These are phyloP conservation scores for Xiphias gladius DNA, from an alignment of 2,113 vertebrate species.

Conservation along the genomic window DNA sequence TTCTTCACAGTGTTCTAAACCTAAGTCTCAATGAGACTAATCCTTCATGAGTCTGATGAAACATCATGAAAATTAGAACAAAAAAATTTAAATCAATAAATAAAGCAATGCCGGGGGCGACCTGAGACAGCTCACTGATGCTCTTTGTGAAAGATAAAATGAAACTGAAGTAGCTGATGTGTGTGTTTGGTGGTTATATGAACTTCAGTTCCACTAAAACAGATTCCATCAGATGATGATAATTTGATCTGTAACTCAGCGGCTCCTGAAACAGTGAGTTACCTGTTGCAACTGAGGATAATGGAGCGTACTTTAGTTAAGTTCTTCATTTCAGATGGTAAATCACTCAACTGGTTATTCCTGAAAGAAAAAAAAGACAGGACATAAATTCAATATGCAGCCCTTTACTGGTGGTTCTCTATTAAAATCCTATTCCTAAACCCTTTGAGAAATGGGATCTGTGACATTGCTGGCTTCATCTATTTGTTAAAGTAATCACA, in stretches of 20 bases:
- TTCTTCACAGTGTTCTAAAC: no score
- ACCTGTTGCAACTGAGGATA: conserved; percentile 94
- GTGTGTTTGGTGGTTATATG: neutral
- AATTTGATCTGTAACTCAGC: neutral
- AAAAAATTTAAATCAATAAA: no score
- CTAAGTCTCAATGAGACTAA: no score
- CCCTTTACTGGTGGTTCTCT: neutral
- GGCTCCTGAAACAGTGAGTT: neutral
- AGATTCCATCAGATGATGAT: neutral
- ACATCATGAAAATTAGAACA: no score
- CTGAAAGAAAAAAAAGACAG: conserved; percentile 75
- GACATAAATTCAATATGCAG: neutral
- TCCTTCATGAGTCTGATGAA: no score
- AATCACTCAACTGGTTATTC: conserved; percentile 91
- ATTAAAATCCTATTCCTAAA: neutral
- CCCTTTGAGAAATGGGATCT: neutral
- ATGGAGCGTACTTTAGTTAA: conserved; percentile 87
- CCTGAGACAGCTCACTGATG: no score
- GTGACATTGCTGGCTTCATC: neutral
- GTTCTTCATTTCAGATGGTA: conserved; percentile 90
- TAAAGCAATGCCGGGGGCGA: no score
- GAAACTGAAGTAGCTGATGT: no score
- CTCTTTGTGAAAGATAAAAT: neutral
- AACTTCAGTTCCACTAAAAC: neutral
- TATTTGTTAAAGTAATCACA: no score